Evolutionary conservation across 2,797 vertebrate genomes (phyloP), one percentile per base, ranked within the genome.

Genomic region (Gallinago nigripennis): DNA sequence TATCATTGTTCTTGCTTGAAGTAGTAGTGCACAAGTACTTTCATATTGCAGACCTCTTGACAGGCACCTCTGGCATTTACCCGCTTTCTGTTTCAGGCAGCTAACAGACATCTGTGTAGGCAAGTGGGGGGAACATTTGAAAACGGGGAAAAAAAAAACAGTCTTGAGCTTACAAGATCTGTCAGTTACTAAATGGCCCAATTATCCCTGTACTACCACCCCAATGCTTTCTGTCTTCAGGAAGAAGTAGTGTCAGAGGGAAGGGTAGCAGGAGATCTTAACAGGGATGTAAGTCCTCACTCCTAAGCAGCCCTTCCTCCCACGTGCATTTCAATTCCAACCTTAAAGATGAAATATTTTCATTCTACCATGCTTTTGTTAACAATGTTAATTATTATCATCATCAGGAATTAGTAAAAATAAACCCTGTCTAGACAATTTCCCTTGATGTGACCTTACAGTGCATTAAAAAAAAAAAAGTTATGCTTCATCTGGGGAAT

Each of bases 381-480:
- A 94, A 68, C 56, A 60, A 46, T 0, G 0, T 77, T 90, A 78
- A 93, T 75, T 94, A 70, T 68, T 85, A 88, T 57, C 8, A 2
- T 75, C 65, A 86, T 70, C 80, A 69, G 81, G 79, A 92, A 94
- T 69, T 69, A 75, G 58, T 51, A 89, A 88, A 51, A 96, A 83
- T 86, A 95, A 96, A 86, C 28, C 23, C 16, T 72, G 90, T 93
- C 89, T 92, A 94, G 94, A 94, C 77, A 81, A 78, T 88, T 97
- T 96, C 89, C 87, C 51, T 89, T 90, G 43, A 63, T 72, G 60
- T 4, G 12, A 92, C 33, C 65, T 92, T 86, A 54, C 2, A 45
- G 10, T 21, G 12, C 8, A 39, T 31, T 46, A 25, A 72, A 31
- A 72, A 57, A 37, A 56, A 12, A 48, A 48, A 43, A 37, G 37